Conservation (phyloP, 2,797 vertebrate species). For the Pelochelys cantorii region DNA sequence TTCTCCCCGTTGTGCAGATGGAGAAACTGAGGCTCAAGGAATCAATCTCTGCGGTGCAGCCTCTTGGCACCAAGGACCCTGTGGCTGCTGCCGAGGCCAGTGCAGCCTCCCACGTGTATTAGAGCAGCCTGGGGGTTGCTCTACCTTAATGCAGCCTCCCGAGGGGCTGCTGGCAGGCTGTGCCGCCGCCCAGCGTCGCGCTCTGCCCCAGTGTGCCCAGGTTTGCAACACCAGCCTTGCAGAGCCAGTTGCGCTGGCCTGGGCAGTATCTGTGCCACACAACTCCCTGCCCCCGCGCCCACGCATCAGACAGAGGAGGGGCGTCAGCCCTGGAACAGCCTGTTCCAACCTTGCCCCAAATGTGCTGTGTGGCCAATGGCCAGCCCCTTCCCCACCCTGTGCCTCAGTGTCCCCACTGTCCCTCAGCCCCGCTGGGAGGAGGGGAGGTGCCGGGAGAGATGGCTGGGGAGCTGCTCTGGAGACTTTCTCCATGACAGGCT, state of each 20-base stretch:
- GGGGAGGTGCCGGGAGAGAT: not conserved
- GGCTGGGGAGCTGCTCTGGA: not conserved
- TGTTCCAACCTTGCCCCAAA: not conserved
- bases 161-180: not conserved
- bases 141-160: not conserved
- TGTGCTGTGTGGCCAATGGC: not conserved
- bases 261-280: not conserved
- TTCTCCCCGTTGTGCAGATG: not conserved
- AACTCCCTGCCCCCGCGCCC: not conserved
- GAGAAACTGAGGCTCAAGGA: not conserved
- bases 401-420: not conserved
- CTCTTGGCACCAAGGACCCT: not conserved
- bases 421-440: fast-evolving
- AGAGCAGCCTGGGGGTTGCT: not conserved
- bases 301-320: not conserved
- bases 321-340: no score
- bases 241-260: not conserved
- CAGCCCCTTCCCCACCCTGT: not conserved
- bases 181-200: not conserved
- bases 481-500: not conserved
- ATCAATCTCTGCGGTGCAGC: not conserved
- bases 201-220: not conserved
- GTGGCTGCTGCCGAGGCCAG: not conserved
- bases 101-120: not conserved
- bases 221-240: not conserved